phyloP scores from a whole-genome alignment of 1,140 invertebrate genomes.

The Musca domestica region DNA sequence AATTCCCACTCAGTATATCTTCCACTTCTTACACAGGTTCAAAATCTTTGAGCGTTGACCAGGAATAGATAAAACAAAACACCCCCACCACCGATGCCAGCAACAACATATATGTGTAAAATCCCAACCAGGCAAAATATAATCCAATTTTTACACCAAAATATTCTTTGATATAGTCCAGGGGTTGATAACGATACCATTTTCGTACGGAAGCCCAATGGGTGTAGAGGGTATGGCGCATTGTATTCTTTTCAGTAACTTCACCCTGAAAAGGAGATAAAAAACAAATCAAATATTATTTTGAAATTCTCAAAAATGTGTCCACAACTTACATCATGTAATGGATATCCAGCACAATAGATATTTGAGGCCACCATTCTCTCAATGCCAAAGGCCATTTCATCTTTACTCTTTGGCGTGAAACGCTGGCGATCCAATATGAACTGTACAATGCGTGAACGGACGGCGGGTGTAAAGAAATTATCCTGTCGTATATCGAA shows the following conservation, averaged over 20 bases:
- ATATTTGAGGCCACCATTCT: conserved; percentile 73
- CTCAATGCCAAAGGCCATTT: conserved; percentile 81
- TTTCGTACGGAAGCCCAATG: conserved; percentile 83
- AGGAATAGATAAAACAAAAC: conserved; percentile 78
- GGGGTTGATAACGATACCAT: conserved; percentile 81
- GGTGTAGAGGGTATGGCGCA: conserved; percentile 74
- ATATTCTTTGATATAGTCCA: conserved; percentile 86
- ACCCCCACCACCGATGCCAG: conserved; percentile 81
- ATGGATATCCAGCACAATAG: conserved; percentile 83
- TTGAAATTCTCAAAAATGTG: too few species aligned
- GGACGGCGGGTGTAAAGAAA: conserved; percentile 83
- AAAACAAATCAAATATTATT: neutral
- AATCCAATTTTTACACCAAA: conserved; percentile 92
- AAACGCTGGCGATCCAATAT: conserved; percentile 87
- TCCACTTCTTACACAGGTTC: conserved; percentile 67
- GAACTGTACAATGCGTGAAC: conserved; percentile 87
- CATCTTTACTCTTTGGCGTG: conserved; percentile 61
- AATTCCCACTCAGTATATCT: too few species aligned
- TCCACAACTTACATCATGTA: conserved; percentile 76
- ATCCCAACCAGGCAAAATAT: conserved; percentile 97
- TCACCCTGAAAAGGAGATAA: conserved; percentile 64
- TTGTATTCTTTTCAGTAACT: conserved; percentile 64
- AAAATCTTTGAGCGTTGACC: conserved; percentile 69
- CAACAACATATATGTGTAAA: conserved; percentile 92
- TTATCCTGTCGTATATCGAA: conserved; percentile 78